Evolutionary conservation across 1,140 invertebrate species (phyloP), one percentile per base, ranked within the genome.

Genomic region (Chymomyza costata): DNA sequence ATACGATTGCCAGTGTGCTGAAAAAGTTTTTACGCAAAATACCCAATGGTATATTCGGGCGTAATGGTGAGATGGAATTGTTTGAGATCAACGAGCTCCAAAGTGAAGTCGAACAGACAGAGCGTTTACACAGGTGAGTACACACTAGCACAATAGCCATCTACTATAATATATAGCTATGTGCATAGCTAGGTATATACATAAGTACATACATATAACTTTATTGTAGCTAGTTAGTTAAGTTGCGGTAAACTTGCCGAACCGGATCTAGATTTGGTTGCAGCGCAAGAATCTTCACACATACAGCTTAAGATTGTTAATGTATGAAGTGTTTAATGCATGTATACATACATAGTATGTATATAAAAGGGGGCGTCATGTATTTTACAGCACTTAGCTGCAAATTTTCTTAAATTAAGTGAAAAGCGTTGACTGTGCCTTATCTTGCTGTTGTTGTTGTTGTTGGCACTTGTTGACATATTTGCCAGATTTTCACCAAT

Each of bases 11-110:
- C 16, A 98, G 96, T 86, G 97, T 99, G 28, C 89, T 99, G 19
- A 99, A 99, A 87, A 95, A 95, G 88, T 99, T 99, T 88, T 89
- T 99, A n/a, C 90, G 97, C 49, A 98, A 98, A 89, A 92, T 99
- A 67, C 97, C 97, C 34, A 95, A 94, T 53, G 97, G 97, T 16
- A 94, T 99, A 46, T 99, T 99, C 88, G 92, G 96, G 0, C 89
- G 91, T 19, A 93, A 95, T 43, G 93, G 94, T 56, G 97, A 99
- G 87, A 92, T 95, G 86, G 90, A 92, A 55, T 88, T 99, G 32
- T 97, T 99, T 86, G 89, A 93, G 51, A 93, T 96, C 43, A 93
- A 98, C 67, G 91, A 95, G 74, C 85, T 93, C 59, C 89, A 90
- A 10, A 92, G 91, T 82, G 90, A 92, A 61, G 89, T 93, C 68